Evolutionary conservation across 1,140 invertebrate genomes (phyloP).

Genomic region (Pemphigus obesinymphae): DNA sequence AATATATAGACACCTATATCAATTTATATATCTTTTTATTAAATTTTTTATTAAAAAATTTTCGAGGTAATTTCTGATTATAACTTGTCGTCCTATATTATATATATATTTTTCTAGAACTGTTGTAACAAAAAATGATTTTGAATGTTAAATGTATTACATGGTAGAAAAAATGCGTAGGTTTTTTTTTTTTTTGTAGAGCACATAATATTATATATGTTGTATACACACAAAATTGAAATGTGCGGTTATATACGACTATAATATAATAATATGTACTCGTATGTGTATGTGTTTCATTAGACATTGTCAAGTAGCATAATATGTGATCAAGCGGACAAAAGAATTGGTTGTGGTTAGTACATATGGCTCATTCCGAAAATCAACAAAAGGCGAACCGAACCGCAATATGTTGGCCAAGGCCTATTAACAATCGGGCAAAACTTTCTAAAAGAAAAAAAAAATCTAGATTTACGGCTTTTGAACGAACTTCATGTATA

Average conservation of each 20-base stretch:
- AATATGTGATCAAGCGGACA: not conserved
- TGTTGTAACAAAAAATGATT: not conserved
- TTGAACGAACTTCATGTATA: no score
- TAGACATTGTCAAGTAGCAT: constrained; percentile 1
- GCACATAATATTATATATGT: not conserved
- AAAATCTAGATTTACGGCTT: not conserved
- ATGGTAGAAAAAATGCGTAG: not conserved
- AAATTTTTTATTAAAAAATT: not conserved
- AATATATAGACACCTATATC: no score
- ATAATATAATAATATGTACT: not conserved
- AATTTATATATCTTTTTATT: not conserved
- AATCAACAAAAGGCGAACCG: not conserved
- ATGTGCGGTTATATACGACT: not conserved
- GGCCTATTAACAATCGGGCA: not conserved
- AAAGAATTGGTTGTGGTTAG: constrained; percentile 9
- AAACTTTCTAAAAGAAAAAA: constrained; percentile 5
- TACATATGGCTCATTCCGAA: not conserved
- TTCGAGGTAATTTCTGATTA: no score
- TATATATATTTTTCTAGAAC: not conserved
- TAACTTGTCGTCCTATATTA: no score
- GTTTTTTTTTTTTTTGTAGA: not conserved
- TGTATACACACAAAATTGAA: not conserved
- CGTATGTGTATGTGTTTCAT: not conserved
- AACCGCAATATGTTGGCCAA: not conserved
- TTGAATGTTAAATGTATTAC: not conserved